Evolutionary conservation across 2,888 invertebrate species (phyloP).

Genomic region (Apantesis nais): DNA sequence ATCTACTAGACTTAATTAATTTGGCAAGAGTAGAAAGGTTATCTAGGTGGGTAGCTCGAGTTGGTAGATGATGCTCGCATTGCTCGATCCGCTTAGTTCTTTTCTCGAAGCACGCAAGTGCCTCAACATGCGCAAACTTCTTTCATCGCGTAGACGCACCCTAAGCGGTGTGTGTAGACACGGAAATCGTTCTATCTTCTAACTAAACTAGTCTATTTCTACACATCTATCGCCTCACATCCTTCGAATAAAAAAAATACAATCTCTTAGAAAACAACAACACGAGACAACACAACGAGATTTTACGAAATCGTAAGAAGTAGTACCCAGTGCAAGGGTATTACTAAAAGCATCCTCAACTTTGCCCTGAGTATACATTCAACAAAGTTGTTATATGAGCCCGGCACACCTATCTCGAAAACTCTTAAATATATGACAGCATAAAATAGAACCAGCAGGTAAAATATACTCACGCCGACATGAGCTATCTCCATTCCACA

Average conservation of each 20-base stretch:
- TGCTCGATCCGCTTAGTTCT: too few relatives aligned
- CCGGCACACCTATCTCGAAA: not conserved
- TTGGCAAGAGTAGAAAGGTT: too few relatives aligned
- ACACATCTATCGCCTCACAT: not conserved
- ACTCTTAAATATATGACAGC: not conserved
- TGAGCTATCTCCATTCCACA: slow-evolving; percentile 42
- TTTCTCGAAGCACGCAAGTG: too few relatives aligned
- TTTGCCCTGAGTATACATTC: not conserved
- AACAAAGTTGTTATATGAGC: not conserved
- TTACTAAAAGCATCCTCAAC: not conserved
- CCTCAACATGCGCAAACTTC: too few relatives aligned
- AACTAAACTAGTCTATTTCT: not conserved
- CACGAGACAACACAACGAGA: too few relatives aligned
- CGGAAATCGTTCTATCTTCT: too few relatives aligned
- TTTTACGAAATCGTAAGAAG: not conserved
- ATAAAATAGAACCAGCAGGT: not conserved
- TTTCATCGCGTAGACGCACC: too few relatives aligned
- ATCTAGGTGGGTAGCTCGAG: too few relatives aligned
- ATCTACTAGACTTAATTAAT: too few relatives aligned
- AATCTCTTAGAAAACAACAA: not conserved
- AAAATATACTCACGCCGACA: slow-evolving; percentile 29
- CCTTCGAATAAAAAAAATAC: not conserved
- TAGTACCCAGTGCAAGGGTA: not conserved
- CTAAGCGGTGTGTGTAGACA: not conserved
- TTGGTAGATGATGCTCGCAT: too few relatives aligned